Evolutionary conservation across 2,797 vertebrate species (phyloP).

Genomic region (Oophaga sylvatica): DNA sequence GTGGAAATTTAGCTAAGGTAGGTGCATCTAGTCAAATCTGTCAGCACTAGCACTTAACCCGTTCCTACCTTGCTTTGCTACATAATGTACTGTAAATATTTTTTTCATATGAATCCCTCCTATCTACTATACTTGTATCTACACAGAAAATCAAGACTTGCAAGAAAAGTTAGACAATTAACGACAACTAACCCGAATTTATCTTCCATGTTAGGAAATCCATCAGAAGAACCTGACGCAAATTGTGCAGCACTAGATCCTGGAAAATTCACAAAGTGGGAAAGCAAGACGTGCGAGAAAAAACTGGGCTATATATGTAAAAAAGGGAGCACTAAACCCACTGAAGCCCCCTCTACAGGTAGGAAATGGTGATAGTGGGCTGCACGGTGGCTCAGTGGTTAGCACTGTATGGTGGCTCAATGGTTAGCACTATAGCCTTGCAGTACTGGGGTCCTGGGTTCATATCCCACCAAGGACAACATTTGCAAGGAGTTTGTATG

Average conservation of each 20-base stretch:
- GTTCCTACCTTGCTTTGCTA: too few species aligned
- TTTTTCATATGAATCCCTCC: too few species aligned
- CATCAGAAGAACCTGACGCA: neutral
- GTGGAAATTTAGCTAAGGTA: neutral
- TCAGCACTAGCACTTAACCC: too few species aligned
- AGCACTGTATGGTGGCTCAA: too few species aligned
- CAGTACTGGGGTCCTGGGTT: too few species aligned
- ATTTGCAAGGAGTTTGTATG: too few species aligned
- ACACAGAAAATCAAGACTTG: neutral
- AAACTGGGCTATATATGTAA: slow-evolving; percentile 94
- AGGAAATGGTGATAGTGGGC: slow-evolving; percentile 50
- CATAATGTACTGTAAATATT: too few species aligned
- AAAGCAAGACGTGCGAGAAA: slow-evolving; percentile 74
- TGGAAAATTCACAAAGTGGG: neutral
- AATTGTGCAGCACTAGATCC: neutral
- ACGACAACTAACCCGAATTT: neutral
- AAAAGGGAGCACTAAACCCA: slow-evolving; percentile 80
- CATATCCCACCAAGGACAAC: too few species aligned
- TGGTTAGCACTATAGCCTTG: too few species aligned
- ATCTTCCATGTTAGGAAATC: neutral
- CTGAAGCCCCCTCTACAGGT: slow-evolving; percentile 78
- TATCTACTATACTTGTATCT: neutral
- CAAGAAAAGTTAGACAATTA: neutral
- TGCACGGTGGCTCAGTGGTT: too few species aligned
- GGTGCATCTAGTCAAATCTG: too few species aligned